Conservation (phyloP, 1,140 invertebrate genomes). For the Zophobas atratus region DNA sequence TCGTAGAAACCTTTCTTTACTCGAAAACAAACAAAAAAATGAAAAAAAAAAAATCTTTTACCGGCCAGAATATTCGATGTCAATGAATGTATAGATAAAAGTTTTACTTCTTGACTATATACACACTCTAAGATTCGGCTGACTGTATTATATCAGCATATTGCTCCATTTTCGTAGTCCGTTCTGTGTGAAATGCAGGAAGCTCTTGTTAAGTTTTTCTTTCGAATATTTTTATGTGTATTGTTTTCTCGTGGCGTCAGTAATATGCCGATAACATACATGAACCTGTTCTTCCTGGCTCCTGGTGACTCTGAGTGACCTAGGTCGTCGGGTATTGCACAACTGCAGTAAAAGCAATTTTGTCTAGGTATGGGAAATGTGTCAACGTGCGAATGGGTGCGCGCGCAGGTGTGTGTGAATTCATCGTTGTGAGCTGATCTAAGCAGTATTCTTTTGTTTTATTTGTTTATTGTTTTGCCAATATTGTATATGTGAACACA, state of each 20-base stretch:
- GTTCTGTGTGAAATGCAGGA: conserved; percentile 10
- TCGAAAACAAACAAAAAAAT: conserved; percentile 15
- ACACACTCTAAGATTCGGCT: conserved; percentile 51
- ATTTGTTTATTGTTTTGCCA: conserved; percentile 62
- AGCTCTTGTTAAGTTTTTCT: conserved; percentile 19
- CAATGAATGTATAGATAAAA: conserved; percentile 48
- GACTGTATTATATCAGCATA: conserved; percentile 50
- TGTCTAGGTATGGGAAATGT: conserved; percentile 57
- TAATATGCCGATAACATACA: conserved; percentile 40
- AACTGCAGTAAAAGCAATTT: conserved; percentile 63
- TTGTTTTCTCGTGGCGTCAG: neutral
- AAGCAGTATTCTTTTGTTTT: conserved; percentile 64
- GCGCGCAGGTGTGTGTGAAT: conserved; percentile 54
- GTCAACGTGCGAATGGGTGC: conserved; percentile 49
- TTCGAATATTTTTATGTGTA: conserved; percentile 1
- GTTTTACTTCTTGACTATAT: conserved; percentile 52
- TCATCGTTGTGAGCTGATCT: conserved; percentile 62
- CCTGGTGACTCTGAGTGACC: conserved; percentile 32
- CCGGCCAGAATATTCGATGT: conserved; percentile 52
- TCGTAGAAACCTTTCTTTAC: conserved; percentile 50
- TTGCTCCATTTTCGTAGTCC: conserved; percentile 28
- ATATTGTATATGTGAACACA: conserved; percentile 63
- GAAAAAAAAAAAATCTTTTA: conserved; percentile 31
- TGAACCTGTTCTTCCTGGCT: conserved; percentile 36
- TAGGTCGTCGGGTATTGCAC: conserved; percentile 53